phyloP scores from a whole-genome alignment of 1,140 invertebrate species.

The Lethrus apterus region DNA sequence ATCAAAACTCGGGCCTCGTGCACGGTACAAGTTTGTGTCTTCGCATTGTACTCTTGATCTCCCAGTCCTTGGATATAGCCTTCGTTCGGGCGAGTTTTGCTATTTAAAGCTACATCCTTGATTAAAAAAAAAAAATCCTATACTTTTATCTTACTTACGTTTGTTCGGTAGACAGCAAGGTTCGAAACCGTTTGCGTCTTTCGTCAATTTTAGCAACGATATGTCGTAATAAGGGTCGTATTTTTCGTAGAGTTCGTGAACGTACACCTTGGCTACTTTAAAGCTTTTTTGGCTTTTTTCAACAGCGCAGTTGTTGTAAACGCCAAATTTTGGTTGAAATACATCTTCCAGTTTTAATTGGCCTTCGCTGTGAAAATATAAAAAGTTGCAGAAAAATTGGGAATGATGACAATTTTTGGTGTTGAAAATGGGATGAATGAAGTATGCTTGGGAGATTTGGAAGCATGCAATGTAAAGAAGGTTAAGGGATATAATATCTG shows the following conservation, averaged over 20 bases:
- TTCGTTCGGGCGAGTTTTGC: constrained; percentile 18
- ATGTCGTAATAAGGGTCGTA: constrained; percentile 34
- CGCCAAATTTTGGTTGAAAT: constrained; percentile 28
- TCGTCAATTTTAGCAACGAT: constrained; percentile 25
- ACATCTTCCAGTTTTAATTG: constrained; percentile 27
- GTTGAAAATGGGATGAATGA: too few relatives aligned
- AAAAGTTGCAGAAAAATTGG: too few relatives aligned
- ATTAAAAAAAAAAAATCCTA: background rate
- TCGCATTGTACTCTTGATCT: constrained; percentile 23
- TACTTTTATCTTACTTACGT: background rate
- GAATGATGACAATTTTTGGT: too few relatives aligned
- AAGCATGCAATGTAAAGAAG: too few relatives aligned
- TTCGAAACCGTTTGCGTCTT: constrained; percentile 18
- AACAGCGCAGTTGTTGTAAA: constrained; percentile 31
- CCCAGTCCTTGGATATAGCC: constrained; percentile 30
- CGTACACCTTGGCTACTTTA: constrained; percentile 25
- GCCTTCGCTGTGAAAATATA: constrained; percentile 3
- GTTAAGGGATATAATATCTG: too few relatives aligned
- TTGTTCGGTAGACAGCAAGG: constrained; percentile 28
- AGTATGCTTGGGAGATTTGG: too few relatives aligned
- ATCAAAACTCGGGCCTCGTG: constrained; percentile 32
- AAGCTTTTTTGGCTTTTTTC: constrained; percentile 26
- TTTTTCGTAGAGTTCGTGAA: constrained; percentile 31
- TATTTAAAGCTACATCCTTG: constrained; percentile 2
- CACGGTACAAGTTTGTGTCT: constrained; percentile 27